Conservation (phyloP, 2,797 vertebrate species). For the Coracias cyanogaster region DNA sequence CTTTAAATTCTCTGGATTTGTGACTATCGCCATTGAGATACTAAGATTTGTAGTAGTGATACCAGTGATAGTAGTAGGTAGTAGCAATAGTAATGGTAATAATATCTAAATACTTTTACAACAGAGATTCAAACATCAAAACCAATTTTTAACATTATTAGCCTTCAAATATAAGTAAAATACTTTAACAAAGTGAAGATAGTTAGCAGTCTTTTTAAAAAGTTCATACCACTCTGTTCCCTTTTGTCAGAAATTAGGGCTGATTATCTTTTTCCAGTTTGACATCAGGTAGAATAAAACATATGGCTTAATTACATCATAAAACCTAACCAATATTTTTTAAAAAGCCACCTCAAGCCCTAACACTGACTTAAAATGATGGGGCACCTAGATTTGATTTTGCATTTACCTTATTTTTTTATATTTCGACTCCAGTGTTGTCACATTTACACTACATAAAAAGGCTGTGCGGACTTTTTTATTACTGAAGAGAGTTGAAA, state of each 20-base stretch:
- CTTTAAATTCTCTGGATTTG: background rate
- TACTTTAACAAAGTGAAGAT: background rate
- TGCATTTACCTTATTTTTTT: background rate
- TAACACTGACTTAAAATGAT: background rate
- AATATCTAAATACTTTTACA: background rate
- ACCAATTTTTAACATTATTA: background rate
- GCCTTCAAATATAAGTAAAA: background rate
- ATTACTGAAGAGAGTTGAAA: background rate
- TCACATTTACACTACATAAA: background rate
- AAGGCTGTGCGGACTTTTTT: background rate
- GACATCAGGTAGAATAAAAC: background rate
- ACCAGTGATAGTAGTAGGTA: background rate
- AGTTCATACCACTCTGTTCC: background rate
- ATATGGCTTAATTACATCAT: background rate
- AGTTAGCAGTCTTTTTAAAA: background rate
- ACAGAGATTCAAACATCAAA: background rate
- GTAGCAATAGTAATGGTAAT: background rate
- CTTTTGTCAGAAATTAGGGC: background rate
- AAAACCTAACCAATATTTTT: background rate
- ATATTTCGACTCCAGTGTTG: background rate
- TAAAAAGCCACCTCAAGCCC: accelerated
- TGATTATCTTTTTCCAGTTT: background rate
- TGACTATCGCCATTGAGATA: background rate
- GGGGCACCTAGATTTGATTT: background rate
- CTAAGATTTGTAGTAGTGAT: background rate